These are phyloP conservation scores for Orchestia grillus DNA, from an alignment of 1,140 invertebrate species.

Conservation along the genomic window DNA sequence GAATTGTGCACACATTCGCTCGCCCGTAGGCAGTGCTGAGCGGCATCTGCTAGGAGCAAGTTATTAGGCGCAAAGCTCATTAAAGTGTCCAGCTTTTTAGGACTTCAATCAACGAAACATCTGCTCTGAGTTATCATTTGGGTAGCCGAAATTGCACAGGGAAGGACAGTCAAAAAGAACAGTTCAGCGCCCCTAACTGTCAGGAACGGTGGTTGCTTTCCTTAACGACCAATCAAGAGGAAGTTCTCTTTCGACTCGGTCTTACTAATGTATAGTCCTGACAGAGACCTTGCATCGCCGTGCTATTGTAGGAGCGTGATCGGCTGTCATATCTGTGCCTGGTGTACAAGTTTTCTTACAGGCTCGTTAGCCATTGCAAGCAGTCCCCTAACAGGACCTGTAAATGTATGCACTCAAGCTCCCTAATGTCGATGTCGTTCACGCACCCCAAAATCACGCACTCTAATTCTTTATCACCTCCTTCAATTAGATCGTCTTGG, in stretches of 20 bases:
- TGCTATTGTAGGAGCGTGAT: neutral
- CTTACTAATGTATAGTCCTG: neutral
- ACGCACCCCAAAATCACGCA: neutral
- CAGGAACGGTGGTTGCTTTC: neutral
- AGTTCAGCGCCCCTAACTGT: conserved; percentile 11
- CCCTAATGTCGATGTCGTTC: neutral
- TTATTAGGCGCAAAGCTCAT: neutral
- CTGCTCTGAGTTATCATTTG: neutral
- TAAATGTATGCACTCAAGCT: neutral
- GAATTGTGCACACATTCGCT: neutral
- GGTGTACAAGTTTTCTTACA: neutral
- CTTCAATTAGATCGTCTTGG: neutral
- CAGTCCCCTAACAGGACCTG: neutral
- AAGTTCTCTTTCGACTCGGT: neutral
- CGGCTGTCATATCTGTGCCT: neutral
- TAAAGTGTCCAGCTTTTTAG: neutral
- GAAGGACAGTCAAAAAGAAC: neutral
- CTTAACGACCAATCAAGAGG: neutral
- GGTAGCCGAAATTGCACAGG: neutral
- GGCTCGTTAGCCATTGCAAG: neutral
- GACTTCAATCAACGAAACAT: neutral
- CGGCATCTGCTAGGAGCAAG: neutral
- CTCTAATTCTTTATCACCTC: neutral
- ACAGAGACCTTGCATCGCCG: neutral
- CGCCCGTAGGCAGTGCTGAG: neutral